Conservation (phyloP, 2,797 vertebrate genomes). For the Nyctibius grandis region DNA sequence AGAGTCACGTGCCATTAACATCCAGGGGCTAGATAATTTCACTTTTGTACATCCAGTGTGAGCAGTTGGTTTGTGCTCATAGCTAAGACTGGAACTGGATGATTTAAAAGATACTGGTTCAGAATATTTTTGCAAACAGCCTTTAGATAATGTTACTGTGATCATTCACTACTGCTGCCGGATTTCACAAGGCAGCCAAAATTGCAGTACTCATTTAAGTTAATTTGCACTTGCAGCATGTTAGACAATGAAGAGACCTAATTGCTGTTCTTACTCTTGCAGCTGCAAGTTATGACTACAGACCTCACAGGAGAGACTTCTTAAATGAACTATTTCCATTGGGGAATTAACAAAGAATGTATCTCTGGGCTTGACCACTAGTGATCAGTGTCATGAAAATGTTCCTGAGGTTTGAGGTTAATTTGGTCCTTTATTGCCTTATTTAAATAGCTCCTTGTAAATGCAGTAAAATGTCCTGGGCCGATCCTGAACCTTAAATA, state of each 20-base stretch:
- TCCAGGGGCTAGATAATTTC: neutral
- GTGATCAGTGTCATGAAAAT: neutral
- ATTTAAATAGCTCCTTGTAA: neutral
- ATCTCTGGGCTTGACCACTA: neutral
- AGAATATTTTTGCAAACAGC: neutral
- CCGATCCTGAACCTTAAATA: neutral
- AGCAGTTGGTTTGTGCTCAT: neutral
- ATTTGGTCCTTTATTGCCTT: neutral
- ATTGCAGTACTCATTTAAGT: neutral
- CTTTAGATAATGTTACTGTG: neutral
- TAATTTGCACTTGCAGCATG: neutral
- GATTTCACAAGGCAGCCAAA: neutral
- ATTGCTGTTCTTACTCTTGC: neutral
- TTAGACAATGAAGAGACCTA: neutral
- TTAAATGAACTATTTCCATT: neutral
- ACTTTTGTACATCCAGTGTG: neutral
- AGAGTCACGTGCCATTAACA: neutral
- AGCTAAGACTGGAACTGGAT: neutral
- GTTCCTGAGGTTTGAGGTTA: neutral
- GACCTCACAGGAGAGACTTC: neutral
- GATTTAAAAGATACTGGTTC: neutral
- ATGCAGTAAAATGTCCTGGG: neutral
- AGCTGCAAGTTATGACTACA: neutral
- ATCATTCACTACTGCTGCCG: neutral
- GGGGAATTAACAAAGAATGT: neutral